phyloP scores from a whole-genome alignment of 2,797 vertebrate genomes.

The Salmo trutta region DNA sequence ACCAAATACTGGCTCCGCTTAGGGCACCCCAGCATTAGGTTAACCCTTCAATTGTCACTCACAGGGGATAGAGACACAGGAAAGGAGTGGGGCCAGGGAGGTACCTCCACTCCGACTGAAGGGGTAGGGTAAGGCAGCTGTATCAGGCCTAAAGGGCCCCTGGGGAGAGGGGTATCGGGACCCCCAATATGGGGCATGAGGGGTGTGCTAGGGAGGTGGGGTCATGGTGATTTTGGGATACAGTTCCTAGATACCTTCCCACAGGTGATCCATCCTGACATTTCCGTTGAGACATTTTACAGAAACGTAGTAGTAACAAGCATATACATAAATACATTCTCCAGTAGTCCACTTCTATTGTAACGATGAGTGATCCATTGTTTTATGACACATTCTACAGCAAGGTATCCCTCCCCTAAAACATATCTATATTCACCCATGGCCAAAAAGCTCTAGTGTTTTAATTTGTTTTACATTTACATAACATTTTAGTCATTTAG shows the following conservation, averaged over 20 bases:
- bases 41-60: slow-evolving; percentile 73
- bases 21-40: slow-evolving; percentile 60
- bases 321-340: too few species aligned
- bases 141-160: slow-evolving; percentile 19
- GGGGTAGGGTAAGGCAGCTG: slow-evolving; percentile 32
- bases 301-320: too few species aligned
- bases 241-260: slow-evolving; percentile 60
- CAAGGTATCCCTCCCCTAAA: background rate
- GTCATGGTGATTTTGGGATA: slow-evolving; percentile 46
- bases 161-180: background rate
- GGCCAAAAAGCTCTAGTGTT: slow-evolving; percentile 64
- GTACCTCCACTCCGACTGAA: slow-evolving; percentile 17
- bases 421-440: slow-evolving; percentile 1
- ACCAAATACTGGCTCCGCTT: slow-evolving; percentile 47
- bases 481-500: too few species aligned
- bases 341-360: too few species aligned
- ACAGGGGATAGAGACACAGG: slow-evolving; percentile 42
- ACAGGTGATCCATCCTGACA: slow-evolving; percentile 61
- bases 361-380: too few species aligned
- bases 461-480: slow-evolving; percentile 69
- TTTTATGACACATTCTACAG: too few species aligned
- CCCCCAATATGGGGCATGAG: slow-evolving; percentile 14
- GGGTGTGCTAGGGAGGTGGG: background rate
- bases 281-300: too few species aligned
- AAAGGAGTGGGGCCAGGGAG: slow-evolving; percentile 16